A percentile compares a stretch with the other conserved stretches of the same genome.
phyloP scores from a whole-genome alignment of 2,113 vertebrate genomes.

The Carollia perspicillata region DNA sequence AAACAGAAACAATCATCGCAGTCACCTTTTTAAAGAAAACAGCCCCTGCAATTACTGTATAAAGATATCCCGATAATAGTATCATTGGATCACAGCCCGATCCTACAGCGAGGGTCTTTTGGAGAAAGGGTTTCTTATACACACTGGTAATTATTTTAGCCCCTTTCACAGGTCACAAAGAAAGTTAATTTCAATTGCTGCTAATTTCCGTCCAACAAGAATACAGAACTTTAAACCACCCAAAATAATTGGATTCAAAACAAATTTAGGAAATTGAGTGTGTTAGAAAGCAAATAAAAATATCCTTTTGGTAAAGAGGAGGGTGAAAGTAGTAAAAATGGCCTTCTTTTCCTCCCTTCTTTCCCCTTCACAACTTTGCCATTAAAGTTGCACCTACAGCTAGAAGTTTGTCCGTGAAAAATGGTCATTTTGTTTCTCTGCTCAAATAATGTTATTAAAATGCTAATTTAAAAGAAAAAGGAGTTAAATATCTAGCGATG shows the following conservation, averaged over 20 bases:
- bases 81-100: background rate
- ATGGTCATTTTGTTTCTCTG: constrained; percentile 87
- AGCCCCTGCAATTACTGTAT: background rate
- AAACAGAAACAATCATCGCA: constrained; percentile 27
- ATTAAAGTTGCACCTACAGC: constrained; percentile 85
- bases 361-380: constrained; percentile 80
- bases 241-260: constrained; percentile 82
- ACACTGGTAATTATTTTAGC: constrained; percentile 64
- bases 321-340: constrained; percentile 66
- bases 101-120: constrained; percentile 47
- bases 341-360: constrained; percentile 52
- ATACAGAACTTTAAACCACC: constrained; percentile 72
- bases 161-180: constrained; percentile 78
- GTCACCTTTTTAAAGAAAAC: constrained; percentile 61
- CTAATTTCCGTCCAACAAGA: constrained; percentile 78
- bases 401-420: constrained; percentile 88
- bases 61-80: constrained; percentile 49
- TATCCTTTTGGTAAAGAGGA: constrained; percentile 59
- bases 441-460: constrained; percentile 89
- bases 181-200: constrained; percentile 78
- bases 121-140: constrained; percentile 47
- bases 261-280: constrained; percentile 81
- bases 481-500: constrained; percentile 87
- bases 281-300: constrained; percentile 83
- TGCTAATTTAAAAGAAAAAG: constrained; percentile 90